Evolutionary conservation across 2,888 invertebrate genomes (phyloP), one percentile per base, ranked within the genome.

Genomic region (Zhuqinia jingwanae): DNA sequence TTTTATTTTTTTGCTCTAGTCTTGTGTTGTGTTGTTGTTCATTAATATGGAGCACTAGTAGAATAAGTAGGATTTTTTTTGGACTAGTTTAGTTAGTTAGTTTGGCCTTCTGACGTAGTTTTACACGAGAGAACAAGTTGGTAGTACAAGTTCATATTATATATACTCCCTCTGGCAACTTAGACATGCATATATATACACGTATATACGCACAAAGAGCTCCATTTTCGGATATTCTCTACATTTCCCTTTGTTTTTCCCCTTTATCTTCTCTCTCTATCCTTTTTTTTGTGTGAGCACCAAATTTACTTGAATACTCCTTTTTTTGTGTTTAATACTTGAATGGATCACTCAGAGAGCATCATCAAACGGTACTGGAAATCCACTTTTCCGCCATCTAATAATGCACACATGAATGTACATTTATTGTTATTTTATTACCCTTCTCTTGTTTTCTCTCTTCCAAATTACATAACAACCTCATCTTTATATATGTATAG

Each of bases 321-420:
- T 30, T 65, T 8, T 17, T 36, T 42, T n/a, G n/a, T n/a, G n/a
- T n/a, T 36, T 3, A 8, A 8, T 63, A 60, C n/a, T 22, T 25
- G 58, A 58, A 25, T 58, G 65, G 30, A 20, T 68, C 68, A 68
- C 68, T 68, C 45, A 68, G 8, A 58, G 11, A 53, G 20, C 17
- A 53, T 22, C 47, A 70, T 70, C 70, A 70, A 70, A 70, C 70
- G 47, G 50, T 50, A 70, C 25, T 70, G 50, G 70, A 70, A n/a
- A 50, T 70, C 25, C 36, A 47, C 15, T 10, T 25, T 20, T 58
- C 22, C 20, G 47, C 70, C 70, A 70, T 70, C 47, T 70, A 70
- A n/a, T n/a, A n/a, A 70, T 47, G 42, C 68, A 70, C 45, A 70
- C 42, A 70, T n/a, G n/a, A n/a, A n/a, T n/a, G n/a, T n/a, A n/a